Conservation (phyloP, 2,888 invertebrate genomes). For the Eurytoma adleriae region DNA sequence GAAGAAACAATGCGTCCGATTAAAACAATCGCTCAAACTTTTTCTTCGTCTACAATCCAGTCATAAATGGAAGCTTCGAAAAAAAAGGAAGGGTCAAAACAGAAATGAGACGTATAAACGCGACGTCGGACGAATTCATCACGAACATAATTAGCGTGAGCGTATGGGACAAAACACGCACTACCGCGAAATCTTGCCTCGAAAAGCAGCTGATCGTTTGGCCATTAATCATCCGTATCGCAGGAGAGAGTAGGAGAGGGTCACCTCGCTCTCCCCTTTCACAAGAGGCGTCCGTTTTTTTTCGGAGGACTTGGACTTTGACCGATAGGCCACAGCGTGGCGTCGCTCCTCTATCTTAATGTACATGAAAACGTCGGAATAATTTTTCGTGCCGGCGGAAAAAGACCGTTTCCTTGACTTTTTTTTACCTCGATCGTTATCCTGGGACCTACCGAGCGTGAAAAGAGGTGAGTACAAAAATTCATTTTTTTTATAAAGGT, state of each 20-base stretch:
- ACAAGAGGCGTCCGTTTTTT: slow-evolving; percentile 56
- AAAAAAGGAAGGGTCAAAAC: slow-evolving; percentile 19
- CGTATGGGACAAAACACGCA: background rate
- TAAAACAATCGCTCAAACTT: background rate
- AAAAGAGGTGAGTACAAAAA: too few species aligned
- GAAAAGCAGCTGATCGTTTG: slow-evolving; percentile 23
- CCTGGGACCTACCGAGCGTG: too few species aligned
- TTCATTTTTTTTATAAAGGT: too few species aligned
- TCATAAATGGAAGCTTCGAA: background rate
- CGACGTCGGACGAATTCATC: slow-evolving; percentile 8
- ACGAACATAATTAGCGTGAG: slow-evolving; percentile 25
- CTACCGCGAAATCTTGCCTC: background rate
- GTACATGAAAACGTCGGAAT: slow-evolving; percentile 63
- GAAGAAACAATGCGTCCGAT: background rate
- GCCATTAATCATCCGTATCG: slow-evolving; percentile 49
- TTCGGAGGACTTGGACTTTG: slow-evolving; percentile 66
- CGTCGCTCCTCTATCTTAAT: slow-evolving; percentile 65
- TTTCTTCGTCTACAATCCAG: too few species aligned
- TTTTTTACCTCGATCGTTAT: too few species aligned
- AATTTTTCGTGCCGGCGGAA: slow-evolving; percentile 57
- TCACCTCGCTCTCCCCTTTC: slow-evolving; percentile 28
- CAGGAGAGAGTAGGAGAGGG: slow-evolving; percentile 29
- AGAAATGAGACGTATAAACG: slow-evolving; percentile 19
- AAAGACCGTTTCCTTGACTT: background rate
- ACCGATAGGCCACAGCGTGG: slow-evolving; percentile 67